A percentile compares a stretch with the other conserved stretches of the same genome.
These are phyloP conservation scores for Gila orcuttii DNA, from an alignment of 2,113 vertebrate species.

Conservation along the genomic window DNA sequence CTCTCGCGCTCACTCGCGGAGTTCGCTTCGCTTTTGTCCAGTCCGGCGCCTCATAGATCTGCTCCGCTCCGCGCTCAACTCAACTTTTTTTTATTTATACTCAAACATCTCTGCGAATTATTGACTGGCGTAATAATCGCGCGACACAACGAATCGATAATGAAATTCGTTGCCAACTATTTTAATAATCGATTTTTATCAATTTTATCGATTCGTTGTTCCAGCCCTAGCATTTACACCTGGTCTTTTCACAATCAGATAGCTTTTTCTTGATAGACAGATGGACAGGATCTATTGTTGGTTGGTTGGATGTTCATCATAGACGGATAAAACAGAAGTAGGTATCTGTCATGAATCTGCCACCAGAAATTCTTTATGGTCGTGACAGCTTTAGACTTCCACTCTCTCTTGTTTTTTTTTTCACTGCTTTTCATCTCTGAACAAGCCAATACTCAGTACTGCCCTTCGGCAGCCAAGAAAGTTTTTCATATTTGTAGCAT, in stretches of 20 bases:
- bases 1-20: too few species aligned
- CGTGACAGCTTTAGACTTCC: conserved; percentile 39
- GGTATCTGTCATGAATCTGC: conserved; percentile 19
- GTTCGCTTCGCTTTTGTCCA: too few species aligned
- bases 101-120: too few species aligned
- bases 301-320: background rate
- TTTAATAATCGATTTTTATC: too few species aligned
- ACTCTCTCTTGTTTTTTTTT: conserved; percentile 44
- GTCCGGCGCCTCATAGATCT: too few species aligned
- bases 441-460: conserved; percentile 44
- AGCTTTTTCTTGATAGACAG: background rate
- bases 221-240: too few species aligned
- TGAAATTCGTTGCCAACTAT: too few species aligned
- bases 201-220: too few species aligned
- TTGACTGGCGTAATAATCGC: too few species aligned
- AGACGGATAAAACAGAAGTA: conserved; percentile 2
- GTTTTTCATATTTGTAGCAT: conserved; percentile 33
- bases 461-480: conserved; percentile 43
- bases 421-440: conserved; percentile 21
- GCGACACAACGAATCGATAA: too few species aligned
- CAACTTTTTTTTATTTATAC: too few species aligned
- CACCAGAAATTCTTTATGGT: conserved; percentile 31
- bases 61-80: too few species aligned
- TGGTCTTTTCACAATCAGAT: background rate
- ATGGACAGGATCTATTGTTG: background rate